A percentile compares a stretch with the other conserved stretches of the same genome.
These are phyloP conservation scores for Nomada flava DNA, from an alignment of 2,888 invertebrate genomes.

Conservation along the genomic window DNA sequence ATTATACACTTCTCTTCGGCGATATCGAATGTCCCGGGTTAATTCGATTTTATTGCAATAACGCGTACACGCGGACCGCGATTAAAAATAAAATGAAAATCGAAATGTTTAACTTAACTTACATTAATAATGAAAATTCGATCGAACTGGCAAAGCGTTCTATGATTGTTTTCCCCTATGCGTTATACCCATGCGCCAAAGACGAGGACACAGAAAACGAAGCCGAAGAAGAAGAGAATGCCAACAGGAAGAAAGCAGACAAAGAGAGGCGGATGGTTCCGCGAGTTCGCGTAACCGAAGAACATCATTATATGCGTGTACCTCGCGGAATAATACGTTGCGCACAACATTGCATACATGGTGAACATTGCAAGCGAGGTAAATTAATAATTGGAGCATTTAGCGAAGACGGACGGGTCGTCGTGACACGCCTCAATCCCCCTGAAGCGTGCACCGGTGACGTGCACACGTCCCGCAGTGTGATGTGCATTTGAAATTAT, in stretches of 20 bases:
- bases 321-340: conserved; percentile 74
- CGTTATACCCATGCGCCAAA: too few species aligned
- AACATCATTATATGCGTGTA: conserved; percentile 70
- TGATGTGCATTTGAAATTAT: conserved; percentile 48
- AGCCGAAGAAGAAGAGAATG: too few species aligned
- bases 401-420: conserved; percentile 56
- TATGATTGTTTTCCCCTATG: too few species aligned
- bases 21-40: too few species aligned
- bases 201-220: too few species aligned
- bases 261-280: conserved; percentile 14
- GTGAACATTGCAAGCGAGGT: conserved; percentile 74
- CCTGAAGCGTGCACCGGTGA: conserved; percentile 14
- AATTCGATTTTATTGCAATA: too few species aligned
- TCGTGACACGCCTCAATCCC: conserved; percentile 29
- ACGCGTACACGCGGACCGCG: too few species aligned
- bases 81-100: too few species aligned
- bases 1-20: too few species aligned
- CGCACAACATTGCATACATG: conserved; percentile 56
- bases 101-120: too few species aligned
- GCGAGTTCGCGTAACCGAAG: conserved; percentile 46
- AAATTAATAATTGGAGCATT: conserved; percentile 79
- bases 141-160: too few species aligned
- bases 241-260: neutral
- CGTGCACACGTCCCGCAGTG: conserved; percentile 21
- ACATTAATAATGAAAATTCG: too few species aligned